These are phyloP conservation scores for Pristionchus japonicus DNA, from an alignment of 2,888 invertebrate species.

Conservation along the genomic window DNA sequence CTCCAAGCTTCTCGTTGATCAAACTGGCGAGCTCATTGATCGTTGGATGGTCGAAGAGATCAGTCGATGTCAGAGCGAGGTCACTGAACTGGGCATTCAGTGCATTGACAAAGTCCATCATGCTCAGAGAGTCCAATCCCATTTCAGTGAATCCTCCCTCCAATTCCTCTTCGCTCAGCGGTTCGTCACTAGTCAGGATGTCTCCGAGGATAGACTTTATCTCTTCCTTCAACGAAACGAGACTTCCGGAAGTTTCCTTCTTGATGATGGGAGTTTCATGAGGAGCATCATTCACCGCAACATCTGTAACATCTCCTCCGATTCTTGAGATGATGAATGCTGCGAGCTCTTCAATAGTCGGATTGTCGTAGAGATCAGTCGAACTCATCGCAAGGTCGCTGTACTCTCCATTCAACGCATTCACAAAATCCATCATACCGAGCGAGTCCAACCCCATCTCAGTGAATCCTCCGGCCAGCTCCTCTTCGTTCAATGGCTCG, in stretches of 20 bases:
- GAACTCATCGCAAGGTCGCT: slow-evolving; percentile 54
- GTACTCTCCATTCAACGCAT: slow-evolving; percentile 59
- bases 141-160: slow-evolving; percentile 64
- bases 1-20: not conserved
- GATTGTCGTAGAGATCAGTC: slow-evolving; percentile 62
- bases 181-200: slow-evolving; percentile 42
- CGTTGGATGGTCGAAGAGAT: slow-evolving; percentile 59
- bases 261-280: not conserved
- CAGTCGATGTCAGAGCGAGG: slow-evolving; percentile 56
- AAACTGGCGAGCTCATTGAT: not conserved
- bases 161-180: slow-evolving; percentile 25
- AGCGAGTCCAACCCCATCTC: slow-evolving; percentile 72
- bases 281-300: not conserved
- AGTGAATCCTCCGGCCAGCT: slow-evolving; percentile 55
- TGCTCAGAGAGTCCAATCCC: slow-evolving; percentile 69
- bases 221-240: not conserved
- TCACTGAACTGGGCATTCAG: slow-evolving; percentile 57
- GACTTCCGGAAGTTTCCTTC: not conserved
- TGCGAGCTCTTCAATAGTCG: slow-evolving; percentile 58
- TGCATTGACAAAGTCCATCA: slow-evolving; percentile 68
- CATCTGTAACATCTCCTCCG: not conserved
- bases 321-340: slow-evolving; percentile 48
- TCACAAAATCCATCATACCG: slow-evolving; percentile 67
- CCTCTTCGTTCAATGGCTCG: slow-evolving; percentile 31
- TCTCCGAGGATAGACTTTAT: slow-evolving; percentile 29